phyloP scores from a whole-genome alignment of 2,797 vertebrate species.

The Trachurus trachurus region DNA sequence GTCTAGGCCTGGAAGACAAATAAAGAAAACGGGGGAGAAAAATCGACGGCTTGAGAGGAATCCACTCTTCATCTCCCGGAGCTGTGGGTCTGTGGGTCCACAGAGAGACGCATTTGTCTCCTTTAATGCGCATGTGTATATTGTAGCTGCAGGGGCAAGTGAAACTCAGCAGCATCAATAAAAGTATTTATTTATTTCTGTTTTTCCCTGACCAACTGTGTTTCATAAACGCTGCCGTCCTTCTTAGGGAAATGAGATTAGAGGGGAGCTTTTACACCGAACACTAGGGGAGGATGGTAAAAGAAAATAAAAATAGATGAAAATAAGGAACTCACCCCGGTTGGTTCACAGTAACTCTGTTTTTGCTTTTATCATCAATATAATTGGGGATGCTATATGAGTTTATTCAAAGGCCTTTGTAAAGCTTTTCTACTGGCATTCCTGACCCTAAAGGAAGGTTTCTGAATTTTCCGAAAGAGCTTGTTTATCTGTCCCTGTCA shows the following conservation, averaged over 20 bases:
- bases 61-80: slow-evolving; percentile 51
- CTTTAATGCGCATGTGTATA: slow-evolving; percentile 39
- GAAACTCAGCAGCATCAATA: slow-evolving; percentile 66
- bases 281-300: slow-evolving; percentile 7
- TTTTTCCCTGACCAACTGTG: slow-evolving; percentile 51
- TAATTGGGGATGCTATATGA: slow-evolving; percentile 16
- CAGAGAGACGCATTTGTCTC: slow-evolving; percentile 44
- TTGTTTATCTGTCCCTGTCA: slow-evolving; percentile 30
- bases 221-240: slow-evolving; percentile 75
- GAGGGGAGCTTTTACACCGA: slow-evolving; percentile 68
- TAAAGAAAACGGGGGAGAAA: slow-evolving; percentile 53
- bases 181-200: slow-evolving; percentile 26
- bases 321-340: slow-evolving; percentile 17
- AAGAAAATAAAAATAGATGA: slow-evolving; percentile 10
- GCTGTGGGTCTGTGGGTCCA: slow-evolving; percentile 24
- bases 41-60: slow-evolving; percentile 42
- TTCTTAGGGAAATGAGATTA: slow-evolving; percentile 75
- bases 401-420: slow-evolving; percentile 11
- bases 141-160: slow-evolving; percentile 57
- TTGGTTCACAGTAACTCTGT: slow-evolving; percentile 25
- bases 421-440: slow-evolving; percentile 11
- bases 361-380: slow-evolving; percentile 31
- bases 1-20: slow-evolving; percentile 64
- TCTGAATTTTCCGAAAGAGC: slow-evolving; percentile 12
- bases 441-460: slow-evolving; percentile 23